Evolutionary conservation across 2,888 invertebrate genomes (phyloP).

Genomic region (Limnephilus lunatus): DNA sequence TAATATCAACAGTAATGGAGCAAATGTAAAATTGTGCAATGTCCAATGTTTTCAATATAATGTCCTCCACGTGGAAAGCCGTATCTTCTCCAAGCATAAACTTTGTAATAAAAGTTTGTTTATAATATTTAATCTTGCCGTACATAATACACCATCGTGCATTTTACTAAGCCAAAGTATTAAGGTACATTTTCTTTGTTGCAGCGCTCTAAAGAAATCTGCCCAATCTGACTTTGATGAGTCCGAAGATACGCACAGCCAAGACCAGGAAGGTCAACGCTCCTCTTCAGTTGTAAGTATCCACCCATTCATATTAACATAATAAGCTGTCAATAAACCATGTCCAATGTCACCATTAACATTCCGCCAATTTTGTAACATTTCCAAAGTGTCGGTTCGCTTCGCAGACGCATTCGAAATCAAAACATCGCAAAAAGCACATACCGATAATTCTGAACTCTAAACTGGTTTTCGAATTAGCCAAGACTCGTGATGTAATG

Average conservation of each 20-base stretch:
- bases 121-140: no score
- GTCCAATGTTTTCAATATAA: no score
- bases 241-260: slow-evolving; percentile 33
- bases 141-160: no score
- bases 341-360: not conserved
- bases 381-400: not conserved
- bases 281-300: slow-evolving; percentile 59
- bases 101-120: no score
- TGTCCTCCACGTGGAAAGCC: no score
- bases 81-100: no score
- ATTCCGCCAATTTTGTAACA: not conserved
- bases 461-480: not conserved
- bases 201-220: slow-evolving; percentile 57
- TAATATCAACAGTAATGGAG: no score
- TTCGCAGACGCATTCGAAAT: not conserved
- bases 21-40: no score
- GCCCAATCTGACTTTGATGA: slow-evolving; percentile 62
- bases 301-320: not conserved
- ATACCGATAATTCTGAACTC: not conserved
- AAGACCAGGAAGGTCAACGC: slow-evolving; percentile 51
- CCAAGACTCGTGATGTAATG: not conserved
- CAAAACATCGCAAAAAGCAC: not conserved
- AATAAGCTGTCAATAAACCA: not conserved
- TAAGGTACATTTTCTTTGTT: slow-evolving; percentile 12
- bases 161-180: not conserved